Percentiles rank a stretch among this genome's conserved stretches.
These are phyloP conservation scores for Xyrichtys novacula DNA, from an alignment of 2,797 vertebrate species.

Conservation along the genomic window DNA sequence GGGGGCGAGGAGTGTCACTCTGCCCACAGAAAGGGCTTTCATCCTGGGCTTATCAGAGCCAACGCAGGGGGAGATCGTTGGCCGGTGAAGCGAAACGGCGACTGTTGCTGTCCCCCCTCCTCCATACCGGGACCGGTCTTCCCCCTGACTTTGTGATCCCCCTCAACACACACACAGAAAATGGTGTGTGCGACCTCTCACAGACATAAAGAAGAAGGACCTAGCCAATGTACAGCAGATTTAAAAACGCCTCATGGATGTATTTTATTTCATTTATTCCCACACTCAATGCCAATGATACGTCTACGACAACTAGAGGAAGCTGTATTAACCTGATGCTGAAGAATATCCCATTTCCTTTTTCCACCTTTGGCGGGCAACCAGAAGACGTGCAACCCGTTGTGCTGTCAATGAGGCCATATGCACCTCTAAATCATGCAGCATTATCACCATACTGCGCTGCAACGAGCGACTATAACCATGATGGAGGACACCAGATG, in stretches of 20 bases:
- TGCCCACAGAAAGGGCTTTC: conserved; percentile 73
- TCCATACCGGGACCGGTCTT: conserved; percentile 32
- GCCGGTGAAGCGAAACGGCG: conserved; percentile 64
- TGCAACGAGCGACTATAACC: conserved; percentile 67
- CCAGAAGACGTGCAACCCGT: conserved; percentile 52
- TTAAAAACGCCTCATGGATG: background rate
- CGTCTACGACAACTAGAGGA: background rate
- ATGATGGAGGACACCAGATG: conserved; percentile 75
- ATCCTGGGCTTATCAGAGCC: conserved; percentile 80
- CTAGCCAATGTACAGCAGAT: background rate
- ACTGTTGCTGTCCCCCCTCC: conserved; percentile 33
- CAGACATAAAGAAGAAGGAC: conserved; percentile 33
- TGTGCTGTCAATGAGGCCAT: conserved; percentile 58
- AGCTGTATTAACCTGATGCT: conserved; percentile 28
- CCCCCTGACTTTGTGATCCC: conserved; percentile 46
- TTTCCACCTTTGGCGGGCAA: conserved; percentile 49
- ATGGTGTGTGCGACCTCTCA: conserved; percentile 14
- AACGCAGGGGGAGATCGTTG: conserved; percentile 74
- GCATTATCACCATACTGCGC: conserved; percentile 66
- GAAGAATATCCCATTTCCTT: conserved; percentile 55
- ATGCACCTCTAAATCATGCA: conserved; percentile 77
- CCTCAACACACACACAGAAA: conserved; percentile 5
- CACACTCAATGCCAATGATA: background rate
- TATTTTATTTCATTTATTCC: conserved; percentile 2
- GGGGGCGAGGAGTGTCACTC: conserved; percentile 47